Conservation (phyloP, 2,113 vertebrate genomes). For the Oryzias javanicus region DNA sequence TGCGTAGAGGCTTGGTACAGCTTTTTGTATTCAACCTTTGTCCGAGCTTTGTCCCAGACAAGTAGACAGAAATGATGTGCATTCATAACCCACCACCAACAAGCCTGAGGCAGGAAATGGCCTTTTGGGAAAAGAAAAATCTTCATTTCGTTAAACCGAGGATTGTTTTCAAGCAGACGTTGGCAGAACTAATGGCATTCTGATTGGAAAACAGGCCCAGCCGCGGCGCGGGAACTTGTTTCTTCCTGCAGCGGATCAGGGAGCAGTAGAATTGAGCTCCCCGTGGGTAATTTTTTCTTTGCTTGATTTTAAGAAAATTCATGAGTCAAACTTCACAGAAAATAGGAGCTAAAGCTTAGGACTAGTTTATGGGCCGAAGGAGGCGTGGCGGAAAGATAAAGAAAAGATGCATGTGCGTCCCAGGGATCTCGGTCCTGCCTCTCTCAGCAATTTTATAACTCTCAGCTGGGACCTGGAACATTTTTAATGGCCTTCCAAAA, state of each 20-base stretch:
- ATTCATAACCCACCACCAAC: constrained; percentile 49
- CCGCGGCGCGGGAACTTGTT: constrained; percentile 7
- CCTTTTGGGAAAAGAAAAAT: constrained; percentile 45
- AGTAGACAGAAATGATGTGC: constrained; percentile 54
- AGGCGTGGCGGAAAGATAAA: constrained; percentile 18
- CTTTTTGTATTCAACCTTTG: constrained; percentile 33
- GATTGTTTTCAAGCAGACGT: constrained; percentile 43
- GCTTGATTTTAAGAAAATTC: constrained; percentile 33
- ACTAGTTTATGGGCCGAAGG: constrained; percentile 24
- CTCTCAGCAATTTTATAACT: constrained; percentile 54
- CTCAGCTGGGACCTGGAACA: constrained; percentile 26
- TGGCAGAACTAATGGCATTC: constrained; percentile 39
- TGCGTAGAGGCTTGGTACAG: background rate
- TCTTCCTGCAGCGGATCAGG: constrained; percentile 15
- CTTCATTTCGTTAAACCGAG: constrained; percentile 34
- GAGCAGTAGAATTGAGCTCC: constrained; percentile 30
- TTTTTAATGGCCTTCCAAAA: constrained; percentile 47
- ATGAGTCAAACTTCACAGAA: constrained; percentile 28
- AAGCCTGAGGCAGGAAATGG: constrained; percentile 44
- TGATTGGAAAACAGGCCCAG: constrained; percentile 39
- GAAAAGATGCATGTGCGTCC: constrained; percentile 30
- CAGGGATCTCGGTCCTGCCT: constrained; percentile 41
- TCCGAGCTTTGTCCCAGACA: constrained; percentile 29
- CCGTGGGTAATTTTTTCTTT: constrained; percentile 18
- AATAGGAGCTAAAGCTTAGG: constrained; percentile 16